Conservation (phyloP, 35 echinoderm and acorn worm species). For the Ophiothrix spiculata region DNA sequence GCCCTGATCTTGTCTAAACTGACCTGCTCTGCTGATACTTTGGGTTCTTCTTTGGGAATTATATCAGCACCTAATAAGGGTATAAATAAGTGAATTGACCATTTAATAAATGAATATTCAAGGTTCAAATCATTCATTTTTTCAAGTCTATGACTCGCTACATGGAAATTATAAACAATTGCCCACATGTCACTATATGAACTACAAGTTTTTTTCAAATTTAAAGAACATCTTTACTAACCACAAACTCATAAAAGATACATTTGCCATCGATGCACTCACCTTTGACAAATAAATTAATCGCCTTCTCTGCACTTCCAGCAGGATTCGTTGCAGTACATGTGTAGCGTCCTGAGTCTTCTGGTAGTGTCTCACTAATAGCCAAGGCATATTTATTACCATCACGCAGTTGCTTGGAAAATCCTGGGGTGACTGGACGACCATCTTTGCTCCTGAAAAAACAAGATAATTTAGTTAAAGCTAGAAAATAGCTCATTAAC, state of each 20-base stretch:
- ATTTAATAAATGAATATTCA: background rate
- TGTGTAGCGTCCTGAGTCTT: slow-evolving; percentile 68
- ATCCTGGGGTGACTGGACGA: background rate
- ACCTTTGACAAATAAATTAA: slow-evolving; percentile 9
- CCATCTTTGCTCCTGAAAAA: background rate
- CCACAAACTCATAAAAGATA: background rate
- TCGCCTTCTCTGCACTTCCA: slow-evolving; percentile 40
- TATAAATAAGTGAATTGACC: background rate
- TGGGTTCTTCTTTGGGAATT: slow-evolving; percentile 15
- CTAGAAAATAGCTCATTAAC: too few species aligned
- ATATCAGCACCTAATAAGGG: background rate
- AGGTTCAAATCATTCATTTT: background rate
- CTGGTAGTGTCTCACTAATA: slow-evolving; percentile 44
- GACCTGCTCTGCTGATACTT: slow-evolving; percentile 7
- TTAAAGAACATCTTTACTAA: background rate
- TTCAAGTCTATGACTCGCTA: background rate
- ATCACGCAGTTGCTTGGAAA: background rate
- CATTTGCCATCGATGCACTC: background rate
- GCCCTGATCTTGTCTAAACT: slow-evolving; percentile 22
- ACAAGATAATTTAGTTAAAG: background rate
- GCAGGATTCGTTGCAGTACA: slow-evolving; percentile 63
- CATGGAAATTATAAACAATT: background rate
- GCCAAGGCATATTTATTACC: background rate
- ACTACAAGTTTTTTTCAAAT: background rate
- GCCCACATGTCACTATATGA: background rate